Conservation (phyloP, 2,113 vertebrate species). For the Propithecus coquereli region DNA sequence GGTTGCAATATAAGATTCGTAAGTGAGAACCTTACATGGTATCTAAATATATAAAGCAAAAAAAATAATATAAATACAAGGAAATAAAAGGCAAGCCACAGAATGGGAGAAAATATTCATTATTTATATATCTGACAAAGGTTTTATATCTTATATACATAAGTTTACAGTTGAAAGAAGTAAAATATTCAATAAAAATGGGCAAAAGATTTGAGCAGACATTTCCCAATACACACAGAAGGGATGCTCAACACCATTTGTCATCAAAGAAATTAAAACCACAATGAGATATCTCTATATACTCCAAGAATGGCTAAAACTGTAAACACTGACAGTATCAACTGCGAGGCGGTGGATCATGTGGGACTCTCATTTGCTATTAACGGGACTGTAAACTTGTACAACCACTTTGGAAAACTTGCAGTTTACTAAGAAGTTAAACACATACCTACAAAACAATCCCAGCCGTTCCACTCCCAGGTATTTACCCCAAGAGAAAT, state of each 20-base stretch:
- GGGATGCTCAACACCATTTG: not conserved
- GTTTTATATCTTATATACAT: not conserved
- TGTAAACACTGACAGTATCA: not conserved
- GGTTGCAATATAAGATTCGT: not conserved
- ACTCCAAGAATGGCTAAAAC: not conserved
- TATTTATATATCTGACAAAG: not conserved
- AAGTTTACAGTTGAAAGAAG: not conserved
- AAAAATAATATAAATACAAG: not conserved
- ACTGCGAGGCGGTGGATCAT: not conserved
- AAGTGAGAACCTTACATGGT: not conserved
- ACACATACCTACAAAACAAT: not conserved
- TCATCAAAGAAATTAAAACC: not conserved
- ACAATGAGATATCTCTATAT: not conserved
- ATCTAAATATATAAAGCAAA: not conserved
- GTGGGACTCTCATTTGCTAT: not conserved
- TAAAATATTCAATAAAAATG: not conserved
- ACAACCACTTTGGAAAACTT: not conserved
- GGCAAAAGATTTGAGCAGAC: not conserved
- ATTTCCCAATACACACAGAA: not conserved
- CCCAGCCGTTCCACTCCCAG: not conserved
- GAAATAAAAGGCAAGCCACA: not conserved
- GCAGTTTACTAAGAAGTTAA: not conserved
- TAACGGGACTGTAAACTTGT: not conserved
- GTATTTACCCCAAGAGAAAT: not conserved
- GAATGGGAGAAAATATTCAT: not conserved